Base-by-base conservation (phyloP, 2,113 vertebrate species). In the Lepus americanus region DNA sequence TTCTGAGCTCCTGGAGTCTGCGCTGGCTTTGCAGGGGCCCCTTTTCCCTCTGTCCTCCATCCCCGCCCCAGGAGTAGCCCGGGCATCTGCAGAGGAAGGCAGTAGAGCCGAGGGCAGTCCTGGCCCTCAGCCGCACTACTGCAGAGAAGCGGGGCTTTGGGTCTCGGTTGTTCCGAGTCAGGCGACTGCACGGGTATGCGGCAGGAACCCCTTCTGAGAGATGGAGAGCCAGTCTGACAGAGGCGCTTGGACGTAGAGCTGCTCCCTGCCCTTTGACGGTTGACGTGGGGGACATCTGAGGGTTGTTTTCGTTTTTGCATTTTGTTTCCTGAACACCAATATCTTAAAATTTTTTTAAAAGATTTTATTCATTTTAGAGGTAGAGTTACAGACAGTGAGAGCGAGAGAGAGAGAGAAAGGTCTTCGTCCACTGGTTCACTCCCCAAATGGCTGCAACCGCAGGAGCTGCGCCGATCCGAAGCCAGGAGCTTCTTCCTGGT, bases 241-340 rank as follows among this genome's bases (percentile, higher is more conserved):
- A 44, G 44, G 44, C 6, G 44, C 6, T 7, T 44, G 44, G 44
- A 44, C 44, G 44, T 8, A 44, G 44, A 44, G 44, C 44, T 44
- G 44, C 44, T 44, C 44, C 44, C 44, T 44, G 44, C 44, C 44
- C 44, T 44, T 78, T 87, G 49, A 63, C 49, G 39, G 53, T 83
- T 73, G 17, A 66, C 22, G 4, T 20, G 33, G 72, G 61, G 29
- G 33, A 33, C 3, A 23, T 59, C 51, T 66, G 31, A 25, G 16
- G 1, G 31, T 77, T 55, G 16, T 80, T 83, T 39, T 55, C 8
- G 27, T n/a, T 31, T 44, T 44, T 8, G 44, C 44, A 44, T 44
- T 44, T 78, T 90, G 20, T 87, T 87, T 90, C 29, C 67, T 72
- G 31, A 44, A 84, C 72, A 86, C 12, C 76, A 91, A 87, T 66